Conservation (phyloP, 2,888 invertebrate species). For the Mesochorus sp. region DNA sequence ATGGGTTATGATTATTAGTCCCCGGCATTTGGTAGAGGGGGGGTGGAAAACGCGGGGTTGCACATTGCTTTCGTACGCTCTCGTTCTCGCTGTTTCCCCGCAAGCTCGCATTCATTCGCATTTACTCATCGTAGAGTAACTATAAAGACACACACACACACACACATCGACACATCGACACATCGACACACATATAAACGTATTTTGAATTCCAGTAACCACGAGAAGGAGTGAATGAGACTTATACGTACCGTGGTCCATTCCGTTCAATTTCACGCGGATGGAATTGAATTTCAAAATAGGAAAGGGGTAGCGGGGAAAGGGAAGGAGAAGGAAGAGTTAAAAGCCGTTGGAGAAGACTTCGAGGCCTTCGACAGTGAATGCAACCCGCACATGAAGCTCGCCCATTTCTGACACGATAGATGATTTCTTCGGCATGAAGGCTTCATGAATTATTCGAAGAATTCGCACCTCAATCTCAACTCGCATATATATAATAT, state of each 20-base stretch:
- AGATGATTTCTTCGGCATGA: constrained; percentile 47
- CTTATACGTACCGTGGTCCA: constrained; percentile 52
- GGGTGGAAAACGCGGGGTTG: constrained; percentile 6
- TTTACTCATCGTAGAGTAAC: constrained; percentile 11
- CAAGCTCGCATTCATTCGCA: constrained; percentile 17
- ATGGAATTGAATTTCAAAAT: constrained; percentile 63
- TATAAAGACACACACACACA: not conserved
- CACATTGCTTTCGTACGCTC: constrained; percentile 15
- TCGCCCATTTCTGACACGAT: constrained; percentile 27
- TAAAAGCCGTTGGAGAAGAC: not conserved
- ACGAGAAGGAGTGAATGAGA: constrained; percentile 30
- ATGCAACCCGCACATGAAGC: not conserved
- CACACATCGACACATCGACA: too few species aligned
- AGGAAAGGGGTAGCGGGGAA: constrained; percentile 32
- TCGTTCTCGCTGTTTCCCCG: constrained; percentile 11
- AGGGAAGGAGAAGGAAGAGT: not conserved
- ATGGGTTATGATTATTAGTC: constrained; percentile 60
- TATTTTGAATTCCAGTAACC: too few species aligned
- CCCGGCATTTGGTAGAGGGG: constrained; percentile 26
- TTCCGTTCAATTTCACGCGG: constrained; percentile 65
- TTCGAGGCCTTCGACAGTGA: constrained; percentile 37
- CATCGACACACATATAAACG: not conserved
- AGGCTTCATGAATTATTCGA: constrained; percentile 59
- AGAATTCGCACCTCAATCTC: constrained; percentile 29
- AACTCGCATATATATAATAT: not conserved